Evolutionary conservation across 2,797 vertebrate genomes (phyloP), one percentile per base, ranked within the genome.

Genomic region (Cirrhinus mrigala): DNA sequence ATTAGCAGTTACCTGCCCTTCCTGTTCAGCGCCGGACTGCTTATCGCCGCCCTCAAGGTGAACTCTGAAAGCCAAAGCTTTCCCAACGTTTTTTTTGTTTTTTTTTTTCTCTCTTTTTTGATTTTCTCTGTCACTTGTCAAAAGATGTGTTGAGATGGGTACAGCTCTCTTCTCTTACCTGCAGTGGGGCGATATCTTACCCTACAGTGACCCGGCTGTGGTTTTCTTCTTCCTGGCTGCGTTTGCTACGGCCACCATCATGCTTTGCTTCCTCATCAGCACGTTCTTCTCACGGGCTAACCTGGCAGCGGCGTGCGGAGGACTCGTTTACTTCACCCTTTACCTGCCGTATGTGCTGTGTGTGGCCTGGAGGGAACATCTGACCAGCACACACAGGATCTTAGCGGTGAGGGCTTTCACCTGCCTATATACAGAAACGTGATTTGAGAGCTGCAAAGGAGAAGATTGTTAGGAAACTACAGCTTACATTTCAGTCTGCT

Each of bases 261-360:
- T 95, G 92, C 97, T 97, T 89, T 97, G 97, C 84, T 99, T 98
- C 93, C 94, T 99, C 88, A 96, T 98, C 90, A 98, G 97, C 85
- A 93, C 94, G 44, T 97, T 97, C 89, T 99, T 98, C 92, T 96
- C 95, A 4, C 95, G 92, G 0, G 96, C 97, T 87, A 98, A 97
- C 94, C 93, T 98, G 91, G 96, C 97, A 0, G 96, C 97, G 0
- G 97, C 98, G 0, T 98, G 97, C 0, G 97, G 97, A 0, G 97
- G 97, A 7, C 96, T 98, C 62, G 92, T 96, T 81, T 98, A 97
- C 92, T 98, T 98, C 60, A 84, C 95, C 0, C 93, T 97, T 46
- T 98, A 98, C 89, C 94, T 98, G 90, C 97, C 97, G 29, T 98
- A 97, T 0, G 96, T 97, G 16, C 93, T 98, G 4, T 98, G 97